Conservation (phyloP, 2,113 vertebrate genomes). For the Ia io region DNA sequence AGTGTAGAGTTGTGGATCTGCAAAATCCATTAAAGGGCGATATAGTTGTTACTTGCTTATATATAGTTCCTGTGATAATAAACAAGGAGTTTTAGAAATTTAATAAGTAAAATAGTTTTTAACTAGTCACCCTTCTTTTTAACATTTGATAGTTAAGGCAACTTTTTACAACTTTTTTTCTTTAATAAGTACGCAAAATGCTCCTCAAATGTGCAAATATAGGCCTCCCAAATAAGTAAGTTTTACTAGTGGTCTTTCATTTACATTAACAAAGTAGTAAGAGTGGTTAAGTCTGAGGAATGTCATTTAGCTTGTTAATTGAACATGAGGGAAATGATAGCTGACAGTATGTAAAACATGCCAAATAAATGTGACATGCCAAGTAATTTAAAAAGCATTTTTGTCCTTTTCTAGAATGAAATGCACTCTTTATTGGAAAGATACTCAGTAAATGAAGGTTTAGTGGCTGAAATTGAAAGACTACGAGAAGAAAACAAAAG, state of each 20-base stretch:
- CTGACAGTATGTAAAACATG: background rate
- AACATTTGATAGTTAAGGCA: background rate
- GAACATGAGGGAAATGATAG: slow-evolving; percentile 42
- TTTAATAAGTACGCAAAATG: background rate
- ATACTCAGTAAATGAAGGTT: slow-evolving; percentile 94
- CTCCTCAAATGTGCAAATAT: background rate
- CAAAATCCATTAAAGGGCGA: background rate
- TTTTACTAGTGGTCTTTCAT: background rate
- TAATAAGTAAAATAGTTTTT: slow-evolving; percentile 29
- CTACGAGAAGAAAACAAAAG: slow-evolving; percentile 95
- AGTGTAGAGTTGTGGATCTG: background rate
- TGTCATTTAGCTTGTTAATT: background rate
- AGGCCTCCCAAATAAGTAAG: background rate
- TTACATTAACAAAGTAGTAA: slow-evolving; percentile 31
- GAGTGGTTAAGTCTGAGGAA: background rate
- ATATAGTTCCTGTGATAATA: background rate
- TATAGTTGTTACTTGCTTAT: background rate
- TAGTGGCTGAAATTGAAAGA: slow-evolving; percentile 95
- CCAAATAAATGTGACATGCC: slow-evolving; percentile 36
- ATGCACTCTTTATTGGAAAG: slow-evolving; percentile 93
- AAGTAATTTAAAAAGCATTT: slow-evolving; percentile 34
- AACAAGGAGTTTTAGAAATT: background rate
- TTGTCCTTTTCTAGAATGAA: slow-evolving; percentile 88
- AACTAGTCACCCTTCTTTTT: background rate
- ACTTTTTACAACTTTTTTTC: background rate